phyloP scores from a whole-genome alignment of 37 sponge, comb jelly and placozoan species.

The Hexactinellida sp. region DNA sequence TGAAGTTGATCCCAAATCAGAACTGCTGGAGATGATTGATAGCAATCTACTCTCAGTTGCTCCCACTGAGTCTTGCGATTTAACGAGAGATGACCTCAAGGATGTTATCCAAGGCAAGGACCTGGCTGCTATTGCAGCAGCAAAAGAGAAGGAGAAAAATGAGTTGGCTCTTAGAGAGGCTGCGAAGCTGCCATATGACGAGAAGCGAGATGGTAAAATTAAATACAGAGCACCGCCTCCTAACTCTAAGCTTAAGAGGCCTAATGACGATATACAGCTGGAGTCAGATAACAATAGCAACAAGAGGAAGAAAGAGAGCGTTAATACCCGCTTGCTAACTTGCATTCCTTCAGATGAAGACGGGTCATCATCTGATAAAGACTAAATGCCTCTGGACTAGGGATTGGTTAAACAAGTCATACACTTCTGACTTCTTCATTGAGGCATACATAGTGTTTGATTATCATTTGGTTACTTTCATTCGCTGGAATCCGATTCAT shows the following conservation, averaged over 20 bases:
- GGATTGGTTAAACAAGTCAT: too few species aligned
- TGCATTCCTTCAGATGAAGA: conserved; percentile 12
- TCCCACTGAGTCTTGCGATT: neutral
- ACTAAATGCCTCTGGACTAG: neutral
- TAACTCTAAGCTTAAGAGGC: neutral
- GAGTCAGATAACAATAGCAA: neutral
- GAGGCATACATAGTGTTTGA: too few species aligned
- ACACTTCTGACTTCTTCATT: too few species aligned
- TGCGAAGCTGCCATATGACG: neutral
- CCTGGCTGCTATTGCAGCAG: neutral
- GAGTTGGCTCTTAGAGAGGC: neutral
- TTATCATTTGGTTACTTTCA: too few species aligned
- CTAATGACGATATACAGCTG: neutral
- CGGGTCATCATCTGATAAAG: neutral
- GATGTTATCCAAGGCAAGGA: neutral
- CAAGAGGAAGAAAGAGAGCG: neutral
- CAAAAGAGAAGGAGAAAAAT: neutral
- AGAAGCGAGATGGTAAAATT: neutral
- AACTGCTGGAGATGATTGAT: neutral
- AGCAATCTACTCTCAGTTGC: neutral
- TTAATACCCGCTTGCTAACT: neutral
- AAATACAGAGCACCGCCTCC: neutral
- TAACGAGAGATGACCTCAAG: neutral
- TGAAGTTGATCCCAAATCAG: neutral
- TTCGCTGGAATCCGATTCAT: too few species aligned